Evolutionary conservation across 1,140 invertebrate genomes (phyloP).

Genomic region (Pomacea maculata): DNA sequence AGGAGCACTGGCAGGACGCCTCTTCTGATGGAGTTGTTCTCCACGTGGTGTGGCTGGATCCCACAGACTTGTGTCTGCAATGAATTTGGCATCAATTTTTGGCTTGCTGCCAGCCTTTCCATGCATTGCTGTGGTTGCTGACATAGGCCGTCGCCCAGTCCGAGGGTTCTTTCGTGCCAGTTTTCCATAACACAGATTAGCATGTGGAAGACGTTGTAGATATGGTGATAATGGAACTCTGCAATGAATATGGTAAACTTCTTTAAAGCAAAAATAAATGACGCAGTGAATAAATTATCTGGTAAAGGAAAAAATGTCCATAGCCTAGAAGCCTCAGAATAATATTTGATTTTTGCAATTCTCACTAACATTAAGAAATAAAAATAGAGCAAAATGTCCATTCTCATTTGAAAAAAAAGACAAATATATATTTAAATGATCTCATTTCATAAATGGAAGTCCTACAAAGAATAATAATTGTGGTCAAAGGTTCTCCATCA

Average conservation of each 20-base stretch:
- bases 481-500: not conserved
- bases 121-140: conserved; percentile 32
- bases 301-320: no score
- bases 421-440: not conserved
- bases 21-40: conserved; percentile 37
- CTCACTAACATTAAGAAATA: no score
- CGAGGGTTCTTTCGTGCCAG: conserved; percentile 18
- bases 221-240: conserved; percentile 56
- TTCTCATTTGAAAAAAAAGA: not conserved
- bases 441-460: not conserved
- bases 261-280: no score
- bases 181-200: conserved; percentile 36
- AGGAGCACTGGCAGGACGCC: conserved; percentile 7
- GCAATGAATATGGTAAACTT: not conserved
- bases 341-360: no score
- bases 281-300: no score
- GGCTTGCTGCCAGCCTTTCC: conserved; percentile 44
- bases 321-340: no score
- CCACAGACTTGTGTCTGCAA: conserved; percentile 57
- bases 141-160: conserved; percentile 40
- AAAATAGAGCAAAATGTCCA: no score
- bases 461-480: not conserved
- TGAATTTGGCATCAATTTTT: conserved; percentile 64
- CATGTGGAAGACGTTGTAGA: conserved; percentile 54
- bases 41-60: conserved; percentile 59